Evolutionary conservation across 2,113 vertebrate genomes (phyloP), one percentile per base, ranked within the genome.

Genomic region (Lathamus discolor): DNA sequence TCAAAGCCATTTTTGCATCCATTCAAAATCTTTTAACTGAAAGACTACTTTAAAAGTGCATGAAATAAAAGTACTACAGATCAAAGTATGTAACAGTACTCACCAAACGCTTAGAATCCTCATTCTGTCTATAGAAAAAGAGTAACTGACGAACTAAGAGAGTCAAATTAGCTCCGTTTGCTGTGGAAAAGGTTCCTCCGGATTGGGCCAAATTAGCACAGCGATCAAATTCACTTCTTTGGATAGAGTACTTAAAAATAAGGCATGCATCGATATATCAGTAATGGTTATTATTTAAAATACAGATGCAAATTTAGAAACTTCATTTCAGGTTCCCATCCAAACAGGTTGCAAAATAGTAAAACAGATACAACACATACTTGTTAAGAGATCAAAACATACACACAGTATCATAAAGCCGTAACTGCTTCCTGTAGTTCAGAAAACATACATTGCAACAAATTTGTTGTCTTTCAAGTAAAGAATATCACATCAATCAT

Each of bases 61-160:
- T 19, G 11, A 72, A 57, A 46, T 31, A 19, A 25, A 79, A 82
- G 54, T 10, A 35, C 19, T 49, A 10, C 0, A 2, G 24, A 39
- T 33, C 15, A 43, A 93, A 78, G 43, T 2, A 17, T 2, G 29
- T 17, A 41, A 9, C 5, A 37, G 43, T 57, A 93, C 98, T 99
- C 95, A 99, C 99, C 99, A 99, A 97, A 97, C 99, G 98, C 46
- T 98, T 98, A 13, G 98, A 98, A 96, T 99, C 99, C 94, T 99
- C 98, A 77, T 96, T 98, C 88, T 99, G 98, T 96, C 98, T 98
- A 96, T 99, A 99, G 97, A 99, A 99, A 97, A 99, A 99, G 91
- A 99, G 98, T 81, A 99, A 98, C 79, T 98, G 99, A 90, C 99
- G 98, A 88, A 98, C 99, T 79, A 99, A 82, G 9, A 99, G 98